Evolutionary conservation across 2,888 invertebrate species (phyloP), one percentile per base, ranked within the genome.

Genomic region (Lasioglossum pauxillum): DNA sequence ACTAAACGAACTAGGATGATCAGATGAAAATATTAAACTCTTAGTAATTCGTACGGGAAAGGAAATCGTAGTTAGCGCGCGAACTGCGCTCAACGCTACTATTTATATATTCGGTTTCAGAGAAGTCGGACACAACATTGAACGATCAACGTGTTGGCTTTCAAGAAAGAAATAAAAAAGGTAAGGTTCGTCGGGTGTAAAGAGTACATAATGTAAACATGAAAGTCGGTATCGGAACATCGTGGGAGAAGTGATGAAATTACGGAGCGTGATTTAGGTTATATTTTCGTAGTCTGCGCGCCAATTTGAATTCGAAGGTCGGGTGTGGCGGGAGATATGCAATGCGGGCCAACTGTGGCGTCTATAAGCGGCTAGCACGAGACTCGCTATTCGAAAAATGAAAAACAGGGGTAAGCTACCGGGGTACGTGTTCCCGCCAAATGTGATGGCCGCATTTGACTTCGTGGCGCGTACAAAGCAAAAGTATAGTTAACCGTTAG

Each of bases 401-500:
- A 19, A 38, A 27, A n/a, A 7, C 57, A n/a, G 8, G 19, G n/a
- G 8, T 19, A 74, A 74, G 8, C 23, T 64, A 60, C 41, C 41
- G 31, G 53, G 31, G 12, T 16, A 44, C 38, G 69, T 82, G 85
- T 85, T 90, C 92, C 91, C 92, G 92, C 91, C 91, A 92, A 93
- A 93, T 91, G 85, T 85, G 88, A 88, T 89, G 90, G 75, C 74
- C 91, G 94, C 83, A 74, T 86, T 86, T 81, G 80, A 89, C 88
- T 89, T 86, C 84, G 89, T 84, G 85, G 87, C 93, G 93, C 91
- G 94, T 93, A 93, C 76, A 76, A n/a, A 88, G 88, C 85, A 89
- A 85, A 14, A 88, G 87, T 88, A 71, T 77, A 82, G 87, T 86
- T 81, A 95, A 95, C 95, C 95, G 95, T 95, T 95, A 95, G 93